Conservation (phyloP, 1,140 invertebrate genomes). For the Chrysomallon squamiferum region DNA sequence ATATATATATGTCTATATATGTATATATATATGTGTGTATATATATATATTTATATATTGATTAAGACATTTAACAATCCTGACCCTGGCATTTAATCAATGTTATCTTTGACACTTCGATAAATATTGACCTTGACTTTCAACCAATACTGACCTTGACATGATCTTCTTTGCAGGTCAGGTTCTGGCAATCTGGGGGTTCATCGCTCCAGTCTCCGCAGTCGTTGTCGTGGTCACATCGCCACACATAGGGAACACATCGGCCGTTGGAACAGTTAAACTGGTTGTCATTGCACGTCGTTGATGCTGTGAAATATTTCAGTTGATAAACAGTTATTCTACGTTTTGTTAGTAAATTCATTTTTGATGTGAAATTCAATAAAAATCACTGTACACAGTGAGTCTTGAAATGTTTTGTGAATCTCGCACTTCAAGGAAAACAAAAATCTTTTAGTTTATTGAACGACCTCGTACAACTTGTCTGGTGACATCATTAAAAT, state of each 20-base stretch:
- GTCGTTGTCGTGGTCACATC: conserved; percentile 91
- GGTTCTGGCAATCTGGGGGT: conserved; percentile 59
- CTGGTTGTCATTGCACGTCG: conserved; percentile 84
- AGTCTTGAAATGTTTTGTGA: too few species aligned
- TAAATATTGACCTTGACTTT: too few species aligned
- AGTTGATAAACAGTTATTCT: not conserved
- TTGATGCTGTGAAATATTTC: not conserved
- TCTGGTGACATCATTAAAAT: too few species aligned
- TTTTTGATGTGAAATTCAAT: not conserved
- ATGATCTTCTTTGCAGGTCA: conserved; percentile 62
- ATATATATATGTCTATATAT: too few species aligned
- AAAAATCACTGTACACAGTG: not conserved
- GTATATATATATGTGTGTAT: too few species aligned
- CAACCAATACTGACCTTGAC: conserved; percentile 26
- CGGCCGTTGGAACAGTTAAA: conserved; percentile 91
- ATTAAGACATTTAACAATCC: too few species aligned
- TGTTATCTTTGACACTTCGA: too few species aligned
- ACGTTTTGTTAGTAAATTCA: not conserved
- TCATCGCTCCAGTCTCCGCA: conserved; percentile 83
- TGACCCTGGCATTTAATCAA: too few species aligned
- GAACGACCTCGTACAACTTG: too few species aligned
- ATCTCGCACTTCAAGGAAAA: too few species aligned
- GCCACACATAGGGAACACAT: conserved; percentile 92
- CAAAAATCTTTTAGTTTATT: too few species aligned
- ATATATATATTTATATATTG: too few species aligned